Evolutionary conservation across 1,140 invertebrate genomes (phyloP), one percentile per base, ranked within the genome.

Genomic region (Aphaenogaster floridana): DNA sequence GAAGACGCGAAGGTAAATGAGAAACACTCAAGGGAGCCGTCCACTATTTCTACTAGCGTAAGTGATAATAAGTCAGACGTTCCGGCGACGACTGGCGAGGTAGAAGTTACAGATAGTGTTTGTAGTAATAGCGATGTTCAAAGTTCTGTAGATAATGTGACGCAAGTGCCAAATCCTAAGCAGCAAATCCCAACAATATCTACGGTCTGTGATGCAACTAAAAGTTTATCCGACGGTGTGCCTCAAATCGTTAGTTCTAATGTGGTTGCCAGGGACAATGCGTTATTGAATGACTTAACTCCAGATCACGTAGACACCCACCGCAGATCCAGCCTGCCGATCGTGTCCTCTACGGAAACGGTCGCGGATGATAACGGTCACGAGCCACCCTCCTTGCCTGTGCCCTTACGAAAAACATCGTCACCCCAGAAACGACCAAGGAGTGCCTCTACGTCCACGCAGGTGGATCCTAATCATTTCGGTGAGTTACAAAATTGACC

Each of bases 391-490:
- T 96, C 96, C 77, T 78, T 94, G 71, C 92, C 93, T 76, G 88
- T 92, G 86, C 93, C 90, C 21, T 88, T 90, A 91, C 88, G 89
- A 92, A 95, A 92, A 91, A 94, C 89, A 88, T 94, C 94, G 85
- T 95, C 95, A 74, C 97, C 96, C 48, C 96, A 96, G 69, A 97
- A 97, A 94, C 95, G 97, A 95, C 97, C 97, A 87, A 96, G 97
- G 93, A 97, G 97, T 96, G 97, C 97, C 88, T 97, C 97, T 57
- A 98, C 97, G 36, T 97, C 97, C 79, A 97, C 97, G 21, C 97
- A 97, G 96, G 97, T 97, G 79, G 97, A 98, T 94, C 97, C 97
- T 61, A 97, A 97, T 96, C 97, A 98, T 95, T 98, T 98, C 93
- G 97, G 97, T 98, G 95, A 96, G 95, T 86, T 54, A 28, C 1